These are phyloP conservation scores for Toxostoma redivivum DNA, from an alignment of 2,113 vertebrate genomes.

Conservation along the genomic window DNA sequence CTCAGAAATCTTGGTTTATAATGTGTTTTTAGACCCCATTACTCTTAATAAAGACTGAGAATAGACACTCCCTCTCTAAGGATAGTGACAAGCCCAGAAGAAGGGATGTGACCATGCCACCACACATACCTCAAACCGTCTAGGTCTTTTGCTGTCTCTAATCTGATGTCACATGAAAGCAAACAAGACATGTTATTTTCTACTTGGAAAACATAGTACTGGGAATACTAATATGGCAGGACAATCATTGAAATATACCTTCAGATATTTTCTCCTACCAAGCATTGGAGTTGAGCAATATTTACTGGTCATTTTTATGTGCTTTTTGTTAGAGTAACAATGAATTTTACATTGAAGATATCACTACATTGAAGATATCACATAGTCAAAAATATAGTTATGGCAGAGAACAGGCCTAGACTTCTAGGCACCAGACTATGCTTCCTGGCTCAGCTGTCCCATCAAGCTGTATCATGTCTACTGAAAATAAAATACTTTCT, in stretches of 20 bases:
- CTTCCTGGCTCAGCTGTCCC: neutral
- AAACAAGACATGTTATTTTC: neutral
- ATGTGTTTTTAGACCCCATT: neutral
- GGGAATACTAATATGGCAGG: neutral
- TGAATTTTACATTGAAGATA: neutral
- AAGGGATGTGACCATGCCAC: neutral
- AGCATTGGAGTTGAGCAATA: neutral
- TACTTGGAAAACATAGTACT: neutral
- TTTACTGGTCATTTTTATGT: neutral
- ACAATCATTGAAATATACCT: neutral
- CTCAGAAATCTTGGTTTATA: neutral
- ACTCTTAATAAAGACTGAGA: neutral
- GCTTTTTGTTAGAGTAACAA: neutral
- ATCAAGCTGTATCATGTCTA: neutral
- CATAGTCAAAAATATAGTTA: neutral
- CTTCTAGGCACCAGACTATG: neutral
- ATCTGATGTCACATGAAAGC: neutral
- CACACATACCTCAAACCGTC: neutral
- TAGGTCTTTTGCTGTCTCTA: neutral
- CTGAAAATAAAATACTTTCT: neutral
- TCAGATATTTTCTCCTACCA: neutral
- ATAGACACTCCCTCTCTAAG: neutral
- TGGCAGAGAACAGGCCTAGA: neutral
- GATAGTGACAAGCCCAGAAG: neutral
- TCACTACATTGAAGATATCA: neutral